Conservation (phyloP, 2,113 vertebrate genomes). For the Columbina picui region DNA sequence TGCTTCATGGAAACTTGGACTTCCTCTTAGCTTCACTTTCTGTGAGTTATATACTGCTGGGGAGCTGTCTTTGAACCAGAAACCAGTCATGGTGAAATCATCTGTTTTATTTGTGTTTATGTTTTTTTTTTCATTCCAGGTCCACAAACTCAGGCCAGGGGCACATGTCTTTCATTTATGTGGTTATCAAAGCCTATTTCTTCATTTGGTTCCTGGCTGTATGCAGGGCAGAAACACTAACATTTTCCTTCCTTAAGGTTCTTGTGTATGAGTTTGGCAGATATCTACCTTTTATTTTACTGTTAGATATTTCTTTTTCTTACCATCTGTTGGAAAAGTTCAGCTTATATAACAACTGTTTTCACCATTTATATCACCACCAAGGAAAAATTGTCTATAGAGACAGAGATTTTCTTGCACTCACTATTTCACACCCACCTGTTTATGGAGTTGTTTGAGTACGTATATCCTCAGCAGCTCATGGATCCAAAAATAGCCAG, state of each 20-base stretch:
- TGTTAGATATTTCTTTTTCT: background rate
- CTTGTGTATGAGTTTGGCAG: background rate
- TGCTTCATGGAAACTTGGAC: slow-evolving; percentile 56
- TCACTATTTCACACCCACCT: slow-evolving; percentile 13
- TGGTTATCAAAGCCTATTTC: slow-evolving; percentile 39
- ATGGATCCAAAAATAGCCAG: background rate
- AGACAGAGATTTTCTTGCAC: background rate
- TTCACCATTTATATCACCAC: slow-evolving; percentile 10
- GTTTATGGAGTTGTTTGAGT: background rate
- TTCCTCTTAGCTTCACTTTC: slow-evolving; percentile 62
- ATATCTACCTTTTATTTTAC: slow-evolving; percentile 6
- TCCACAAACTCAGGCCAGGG: background rate
- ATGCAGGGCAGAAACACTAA: background rate
- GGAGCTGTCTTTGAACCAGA: slow-evolving; percentile 45
- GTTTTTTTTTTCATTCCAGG: background rate
- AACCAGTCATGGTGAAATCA: slow-evolving; percentile 3
- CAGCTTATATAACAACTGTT: slow-evolving; percentile 1
- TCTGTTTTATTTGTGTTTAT: slow-evolving; percentile 27
- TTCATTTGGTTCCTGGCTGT: background rate
- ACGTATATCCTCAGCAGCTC: background rate
- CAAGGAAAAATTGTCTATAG: slow-evolving; percentile 10
- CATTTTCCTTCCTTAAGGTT: background rate
- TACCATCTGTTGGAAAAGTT: slow-evolving; percentile 9
- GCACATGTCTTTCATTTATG: slow-evolving; percentile 38
- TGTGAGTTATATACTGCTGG: background rate